phyloP scores from a whole-genome alignment of 2,113 vertebrate species.

The Laticauda colubrina region DNA sequence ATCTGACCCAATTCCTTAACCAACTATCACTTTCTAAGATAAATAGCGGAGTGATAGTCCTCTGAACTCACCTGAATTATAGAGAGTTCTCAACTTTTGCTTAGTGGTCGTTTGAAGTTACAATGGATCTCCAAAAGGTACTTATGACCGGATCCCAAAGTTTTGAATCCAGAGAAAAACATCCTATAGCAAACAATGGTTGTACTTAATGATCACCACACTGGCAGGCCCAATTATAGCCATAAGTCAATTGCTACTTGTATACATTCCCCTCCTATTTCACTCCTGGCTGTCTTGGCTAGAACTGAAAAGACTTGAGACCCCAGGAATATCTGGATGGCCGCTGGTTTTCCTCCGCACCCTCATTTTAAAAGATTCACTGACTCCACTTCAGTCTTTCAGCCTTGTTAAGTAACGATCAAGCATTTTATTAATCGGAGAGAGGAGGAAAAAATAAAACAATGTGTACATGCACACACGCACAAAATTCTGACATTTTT shows the following conservation, averaged over 20 bases:
- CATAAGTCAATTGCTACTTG: too few relatives aligned
- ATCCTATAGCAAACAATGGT: too few relatives aligned
- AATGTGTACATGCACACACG: neutral
- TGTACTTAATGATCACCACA: too few relatives aligned
- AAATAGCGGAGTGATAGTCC: neutral
- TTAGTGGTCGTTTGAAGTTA: too few relatives aligned
- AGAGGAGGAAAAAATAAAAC: neutral
- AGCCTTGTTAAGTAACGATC: neutral
- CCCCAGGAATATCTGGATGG: neutral
- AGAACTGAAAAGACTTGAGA: too few relatives aligned
- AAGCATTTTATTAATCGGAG: constrained; percentile 27
- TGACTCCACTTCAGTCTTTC: too few relatives aligned
- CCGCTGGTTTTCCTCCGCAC: neutral
- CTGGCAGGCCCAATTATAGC: too few relatives aligned
- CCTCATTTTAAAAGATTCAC: neutral
- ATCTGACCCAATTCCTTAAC: neutral
- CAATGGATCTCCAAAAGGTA: too few relatives aligned
- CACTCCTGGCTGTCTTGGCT: neutral
- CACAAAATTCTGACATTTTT: neutral
- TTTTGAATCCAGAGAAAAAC: too few relatives aligned
- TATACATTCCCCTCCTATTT: neutral
- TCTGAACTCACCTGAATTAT: neutral
- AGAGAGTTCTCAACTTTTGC: too few relatives aligned
- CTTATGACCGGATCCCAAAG: too few relatives aligned
- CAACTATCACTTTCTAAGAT: neutral